A percentile compares a stretch with the other conserved stretches of the same genome.
These are phyloP conservation scores for Mythimna ferrago DNA, from an alignment of 2,888 invertebrate species.

Conservation along the genomic window DNA sequence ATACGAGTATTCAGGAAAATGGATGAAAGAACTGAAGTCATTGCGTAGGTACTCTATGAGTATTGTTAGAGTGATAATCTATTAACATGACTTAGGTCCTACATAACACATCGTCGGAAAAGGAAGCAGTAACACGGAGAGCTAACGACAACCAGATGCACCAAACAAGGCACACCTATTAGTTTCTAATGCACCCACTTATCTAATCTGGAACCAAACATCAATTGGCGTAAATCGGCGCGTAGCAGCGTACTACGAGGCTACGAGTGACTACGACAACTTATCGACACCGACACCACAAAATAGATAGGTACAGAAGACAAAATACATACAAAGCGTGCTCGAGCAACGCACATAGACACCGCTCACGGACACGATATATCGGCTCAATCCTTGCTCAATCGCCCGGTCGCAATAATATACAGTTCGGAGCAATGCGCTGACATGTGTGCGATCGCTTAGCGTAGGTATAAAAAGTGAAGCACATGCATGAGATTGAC, in stretches of 20 bases:
- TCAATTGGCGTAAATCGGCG: conserved; percentile 59
- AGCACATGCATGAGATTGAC: too few species aligned
- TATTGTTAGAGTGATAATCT: too few species aligned
- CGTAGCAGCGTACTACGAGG: conserved; percentile 25
- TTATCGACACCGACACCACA: conserved; percentile 18
- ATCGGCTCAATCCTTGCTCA: too few species aligned
- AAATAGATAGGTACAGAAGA: too few species aligned
- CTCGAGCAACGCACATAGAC: too few species aligned
- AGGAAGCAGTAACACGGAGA: conserved; percentile 12
- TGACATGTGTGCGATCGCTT: too few species aligned
- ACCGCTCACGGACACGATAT: too few species aligned
- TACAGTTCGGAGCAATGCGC: too few species aligned
- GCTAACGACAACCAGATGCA: conserved; percentile 7
- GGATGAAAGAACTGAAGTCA: not conserved
- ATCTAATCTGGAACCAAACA: conserved; percentile 48
- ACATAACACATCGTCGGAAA: not conserved
- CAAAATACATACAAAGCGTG: too few species aligned
- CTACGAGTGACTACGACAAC: conserved; percentile 24
- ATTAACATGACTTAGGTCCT: too few species aligned
- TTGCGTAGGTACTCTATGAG: not conserved
- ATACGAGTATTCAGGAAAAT: not conserved
- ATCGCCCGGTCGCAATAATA: too few species aligned
- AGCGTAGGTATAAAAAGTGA: too few species aligned
- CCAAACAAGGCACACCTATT: conserved; percentile 30
- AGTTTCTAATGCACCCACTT: conserved; percentile 47